Conservation (phyloP, 2,113 vertebrate genomes). For the Corvus cornix region DNA sequence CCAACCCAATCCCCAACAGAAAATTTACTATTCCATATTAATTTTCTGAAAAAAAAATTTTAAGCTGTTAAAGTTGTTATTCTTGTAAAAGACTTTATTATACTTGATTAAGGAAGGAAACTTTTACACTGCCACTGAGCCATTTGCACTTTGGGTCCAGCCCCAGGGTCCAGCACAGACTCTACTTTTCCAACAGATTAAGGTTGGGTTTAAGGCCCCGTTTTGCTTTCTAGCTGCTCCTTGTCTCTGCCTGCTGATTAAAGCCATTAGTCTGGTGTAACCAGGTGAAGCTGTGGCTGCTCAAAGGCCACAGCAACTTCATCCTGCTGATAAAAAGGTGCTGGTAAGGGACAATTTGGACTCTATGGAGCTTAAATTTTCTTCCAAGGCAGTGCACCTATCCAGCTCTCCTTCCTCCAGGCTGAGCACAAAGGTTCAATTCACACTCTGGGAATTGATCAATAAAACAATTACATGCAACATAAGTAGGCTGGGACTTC, state of each 20-base stretch:
- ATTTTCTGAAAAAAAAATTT: neutral
- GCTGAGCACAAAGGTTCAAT: neutral
- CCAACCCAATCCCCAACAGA: neutral
- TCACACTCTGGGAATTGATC: neutral
- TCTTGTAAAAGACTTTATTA: neutral
- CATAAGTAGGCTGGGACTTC: neutral
- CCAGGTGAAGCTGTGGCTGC: neutral
- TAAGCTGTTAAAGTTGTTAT: neutral
- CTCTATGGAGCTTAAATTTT: neutral
- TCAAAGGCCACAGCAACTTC: neutral
- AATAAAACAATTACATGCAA: conserved; percentile 12
- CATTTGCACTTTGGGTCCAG: neutral
- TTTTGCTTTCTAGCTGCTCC: neutral
- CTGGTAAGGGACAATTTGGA: accelerated
- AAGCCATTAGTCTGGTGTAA: neutral
- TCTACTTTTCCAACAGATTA: neutral
- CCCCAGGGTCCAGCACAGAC: neutral
- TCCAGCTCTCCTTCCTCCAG: neutral
- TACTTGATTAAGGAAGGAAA: neutral
- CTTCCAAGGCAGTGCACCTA: neutral
- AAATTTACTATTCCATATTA: neutral
- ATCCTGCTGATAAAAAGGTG: neutral
- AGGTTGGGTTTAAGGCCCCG: neutral
- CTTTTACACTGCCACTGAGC: accelerated
- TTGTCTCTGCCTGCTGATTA: neutral